These are phyloP conservation scores for Drosophila arawakana DNA, from an alignment of 1,140 invertebrate genomes.

Conservation along the genomic window DNA sequence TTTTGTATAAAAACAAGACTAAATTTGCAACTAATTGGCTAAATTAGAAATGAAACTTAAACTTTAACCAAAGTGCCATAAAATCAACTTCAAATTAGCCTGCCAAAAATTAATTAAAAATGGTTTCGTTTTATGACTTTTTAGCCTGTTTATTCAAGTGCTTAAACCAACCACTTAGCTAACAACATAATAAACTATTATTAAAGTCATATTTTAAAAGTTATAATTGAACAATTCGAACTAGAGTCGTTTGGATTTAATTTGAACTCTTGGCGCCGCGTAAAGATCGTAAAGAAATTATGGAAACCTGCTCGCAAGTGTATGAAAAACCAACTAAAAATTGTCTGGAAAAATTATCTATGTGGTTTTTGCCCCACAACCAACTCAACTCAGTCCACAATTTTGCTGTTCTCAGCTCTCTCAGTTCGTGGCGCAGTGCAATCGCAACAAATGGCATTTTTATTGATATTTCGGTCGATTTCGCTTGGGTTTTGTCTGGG, in stretches of 20 bases:
- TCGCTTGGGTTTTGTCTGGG: slow-evolving; percentile 30
- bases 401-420: slow-evolving; percentile 18
- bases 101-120: no score
- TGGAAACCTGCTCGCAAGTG: slow-evolving; percentile 19
- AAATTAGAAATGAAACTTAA: no score
- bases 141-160: background rate
- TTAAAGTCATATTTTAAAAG: slow-evolving; percentile 6
- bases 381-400: slow-evolving; percentile 6
- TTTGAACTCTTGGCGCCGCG: slow-evolving; percentile 10
- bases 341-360: slow-evolving; percentile 68
- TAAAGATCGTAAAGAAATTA: slow-evolving; percentile 27
- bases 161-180: background rate
- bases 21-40: background rate
- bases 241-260: background rate
- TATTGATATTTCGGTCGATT: slow-evolving; percentile 80
- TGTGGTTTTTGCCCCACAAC: slow-evolving; percentile 34
- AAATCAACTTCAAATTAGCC: no score
- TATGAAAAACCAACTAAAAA: slow-evolving; percentile 17
- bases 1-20: no score
- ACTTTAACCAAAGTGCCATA: no score
- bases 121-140: background rate
- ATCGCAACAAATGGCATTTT: slow-evolving; percentile 81
- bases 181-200: slow-evolving; percentile 7
- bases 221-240: slow-evolving; percentile 3
- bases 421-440: slow-evolving; percentile 56